Evolutionary conservation across 2,113 vertebrate genomes (phyloP).

Genomic region (Blennius ocellaris): DNA sequence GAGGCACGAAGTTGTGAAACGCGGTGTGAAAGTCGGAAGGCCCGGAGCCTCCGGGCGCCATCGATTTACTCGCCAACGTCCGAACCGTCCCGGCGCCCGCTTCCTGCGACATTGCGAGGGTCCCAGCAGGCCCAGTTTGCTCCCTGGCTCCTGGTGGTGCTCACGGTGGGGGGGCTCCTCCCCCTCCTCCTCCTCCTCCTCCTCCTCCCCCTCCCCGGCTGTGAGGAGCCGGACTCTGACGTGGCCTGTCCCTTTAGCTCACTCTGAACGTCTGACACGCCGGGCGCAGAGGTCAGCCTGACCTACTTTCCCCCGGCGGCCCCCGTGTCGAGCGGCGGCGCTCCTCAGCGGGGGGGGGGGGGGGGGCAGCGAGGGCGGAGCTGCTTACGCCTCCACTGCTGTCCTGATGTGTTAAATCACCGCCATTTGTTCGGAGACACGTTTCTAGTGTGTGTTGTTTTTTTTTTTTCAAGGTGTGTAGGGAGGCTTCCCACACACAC

Average conservation of each 20-base stretch:
- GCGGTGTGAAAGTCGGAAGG: constrained; percentile 50
- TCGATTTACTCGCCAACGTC: constrained; percentile 42
- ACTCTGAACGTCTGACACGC: constrained; percentile 73
- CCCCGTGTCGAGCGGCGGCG: constrained; percentile 70
- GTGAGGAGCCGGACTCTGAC: constrained; percentile 79
- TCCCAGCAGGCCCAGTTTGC: constrained; percentile 51
- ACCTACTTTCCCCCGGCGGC: constrained; percentile 77
- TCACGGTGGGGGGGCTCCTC: too few species aligned
- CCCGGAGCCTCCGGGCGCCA: constrained; percentile 28
- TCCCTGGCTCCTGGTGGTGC: too few species aligned
- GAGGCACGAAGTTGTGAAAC: constrained; percentile 35
- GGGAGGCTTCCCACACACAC: constrained; percentile 63
- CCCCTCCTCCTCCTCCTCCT: too few species aligned
- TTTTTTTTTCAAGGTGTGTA: constrained; percentile 57
- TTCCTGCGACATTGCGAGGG: constrained; percentile 59
- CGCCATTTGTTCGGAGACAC: constrained; percentile 67
- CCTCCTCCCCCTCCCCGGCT: constrained; percentile 66
- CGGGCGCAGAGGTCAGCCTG: constrained; percentile 75
- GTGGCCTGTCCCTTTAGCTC: constrained; percentile 81
- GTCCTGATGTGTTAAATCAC: constrained; percentile 80
- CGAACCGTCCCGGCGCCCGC: constrained; percentile 42
- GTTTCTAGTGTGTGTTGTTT: constrained; percentile 10
- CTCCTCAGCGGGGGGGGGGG: constrained; percentile 61
- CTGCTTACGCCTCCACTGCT: constrained; percentile 76
- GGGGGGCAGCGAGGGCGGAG: constrained; percentile 58